Base-by-base conservation (phyloP, 2,797 vertebrate genomes). In the Zenarchopterus dispar region DNA sequence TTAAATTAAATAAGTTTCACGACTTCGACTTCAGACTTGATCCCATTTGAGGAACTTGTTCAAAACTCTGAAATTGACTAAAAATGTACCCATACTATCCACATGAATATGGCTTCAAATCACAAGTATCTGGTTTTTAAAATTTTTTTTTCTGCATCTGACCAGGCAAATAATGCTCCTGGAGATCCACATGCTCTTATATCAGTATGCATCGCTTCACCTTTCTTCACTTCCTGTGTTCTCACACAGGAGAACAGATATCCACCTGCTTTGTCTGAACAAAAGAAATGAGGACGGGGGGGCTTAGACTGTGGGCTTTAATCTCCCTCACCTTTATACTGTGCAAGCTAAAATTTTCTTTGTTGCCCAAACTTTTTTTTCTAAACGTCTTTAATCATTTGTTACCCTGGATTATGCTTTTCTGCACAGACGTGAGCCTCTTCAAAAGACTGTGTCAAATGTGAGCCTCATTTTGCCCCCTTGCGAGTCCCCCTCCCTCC, bases 181-280 rank as follows among this genome's bases (percentile, higher is more conserved):
- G 3, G 15, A 63, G 71, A 67, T 58, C 43, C 16, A 49, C 56
- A 43, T 45, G 56, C 59, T 53, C 75, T 73, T 58, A 45, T 53
- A 81, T 70, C 67, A 63, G 67, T 46, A 52, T 74, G 61, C 68
- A 41, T 67, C 23, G 5, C 65, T 59, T 69, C 62, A 59, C 39
- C 65, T 7, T 42, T 22, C 58, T 18, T 78, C 36, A 0, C 58
- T 23, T 56, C 41, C 48, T 54, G 49, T 63, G 26, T 60, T 73
- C 61, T 57, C 47, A 33, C 31, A 6, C 3, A 46, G 52, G 23
- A 55, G 52, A 53, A 0, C 13, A 41, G 36, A 61, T 18, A 48
- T 75, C 56, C 60, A 49, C 28, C 64, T 44, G n/a, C 47, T 56
- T 24, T 11, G 17, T 59, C 52, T 39, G 70, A 54, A 77, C 56